These are phyloP conservation scores for Alaudala cheleensis DNA, from an alignment of 2,113 vertebrate genomes.

Conservation along the genomic window DNA sequence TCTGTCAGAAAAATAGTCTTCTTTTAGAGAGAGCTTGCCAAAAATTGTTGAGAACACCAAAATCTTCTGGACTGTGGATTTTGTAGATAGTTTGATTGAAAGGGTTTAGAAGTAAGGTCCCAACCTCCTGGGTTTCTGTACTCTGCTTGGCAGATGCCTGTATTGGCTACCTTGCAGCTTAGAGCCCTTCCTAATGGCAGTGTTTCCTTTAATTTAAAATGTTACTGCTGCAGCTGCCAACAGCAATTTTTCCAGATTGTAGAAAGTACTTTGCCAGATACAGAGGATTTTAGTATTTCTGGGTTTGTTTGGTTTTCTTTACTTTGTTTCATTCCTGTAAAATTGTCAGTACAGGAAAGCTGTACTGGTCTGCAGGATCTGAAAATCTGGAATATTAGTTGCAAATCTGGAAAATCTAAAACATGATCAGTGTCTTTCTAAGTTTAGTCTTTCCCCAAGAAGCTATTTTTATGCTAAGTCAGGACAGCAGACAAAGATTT, in stretches of 20 bases:
- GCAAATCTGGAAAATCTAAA: neutral
- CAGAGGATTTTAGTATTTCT: neutral
- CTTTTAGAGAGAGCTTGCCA: conserved; percentile 52
- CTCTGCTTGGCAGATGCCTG: conserved; percentile 42
- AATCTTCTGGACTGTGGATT: neutral
- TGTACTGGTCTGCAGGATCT: neutral
- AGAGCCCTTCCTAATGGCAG: neutral
- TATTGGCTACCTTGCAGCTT: conserved; percentile 21
- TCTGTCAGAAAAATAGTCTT: conserved; percentile 64
- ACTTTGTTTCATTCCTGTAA: neutral
- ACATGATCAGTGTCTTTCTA: neutral
- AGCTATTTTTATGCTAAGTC: neutral
- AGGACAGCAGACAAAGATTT: neutral
- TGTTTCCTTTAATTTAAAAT: conserved; percentile 48
- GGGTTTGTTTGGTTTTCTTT: neutral
- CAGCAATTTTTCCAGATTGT: neutral
- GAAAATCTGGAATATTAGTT: neutral
- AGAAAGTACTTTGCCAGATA: neutral
- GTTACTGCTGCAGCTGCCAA: conserved; percentile 1
- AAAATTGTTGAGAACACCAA: neutral
- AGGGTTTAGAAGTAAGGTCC: conserved; percentile 37
- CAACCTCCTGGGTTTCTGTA: neutral
- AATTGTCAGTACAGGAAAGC: neutral
- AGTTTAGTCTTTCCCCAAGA: neutral
- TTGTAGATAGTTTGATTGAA: conserved; percentile 7